phyloP scores from a whole-genome alignment of 2,113 vertebrate genomes.

The Electrona antarctica region DNA sequence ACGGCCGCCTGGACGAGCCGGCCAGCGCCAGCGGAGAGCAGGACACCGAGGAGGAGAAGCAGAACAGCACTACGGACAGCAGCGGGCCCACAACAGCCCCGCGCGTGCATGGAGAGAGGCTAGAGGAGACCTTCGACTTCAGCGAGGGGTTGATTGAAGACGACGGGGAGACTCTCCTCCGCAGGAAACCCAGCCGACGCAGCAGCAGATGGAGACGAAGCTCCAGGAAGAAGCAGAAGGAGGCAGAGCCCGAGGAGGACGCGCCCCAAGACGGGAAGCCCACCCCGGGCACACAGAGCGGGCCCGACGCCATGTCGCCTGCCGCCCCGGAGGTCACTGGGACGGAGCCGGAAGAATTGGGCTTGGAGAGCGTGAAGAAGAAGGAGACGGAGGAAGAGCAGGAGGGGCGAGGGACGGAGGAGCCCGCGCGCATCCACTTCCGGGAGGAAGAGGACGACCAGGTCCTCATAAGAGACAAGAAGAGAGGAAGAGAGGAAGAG shows the following conservation, averaged over 20 bases:
- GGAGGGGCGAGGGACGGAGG: slow-evolving; percentile 4
- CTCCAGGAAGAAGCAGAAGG: slow-evolving; percentile 68
- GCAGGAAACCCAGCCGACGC: slow-evolving; percentile 62
- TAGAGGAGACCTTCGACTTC: slow-evolving; percentile 58
- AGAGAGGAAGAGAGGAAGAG: slow-evolving; percentile 28
- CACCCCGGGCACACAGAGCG: neutral
- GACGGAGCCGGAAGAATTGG: slow-evolving; percentile 28
- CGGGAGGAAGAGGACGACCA: slow-evolving; percentile 35
- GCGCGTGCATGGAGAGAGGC: slow-evolving; percentile 19
- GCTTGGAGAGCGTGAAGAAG: slow-evolving; percentile 20
- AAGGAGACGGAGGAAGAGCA: slow-evolving; percentile 32
- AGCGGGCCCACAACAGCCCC: neutral
- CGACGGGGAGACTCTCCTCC: slow-evolving; percentile 70
- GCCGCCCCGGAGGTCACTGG: neutral
- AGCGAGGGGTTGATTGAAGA: slow-evolving; percentile 70
- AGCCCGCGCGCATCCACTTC: slow-evolving; percentile 38
- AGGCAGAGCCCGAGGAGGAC: slow-evolving; percentile 31
- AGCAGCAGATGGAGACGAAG: slow-evolving; percentile 76
- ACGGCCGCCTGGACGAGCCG: slow-evolving; percentile 76
- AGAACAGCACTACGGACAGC: neutral
- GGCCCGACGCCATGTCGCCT: neutral
- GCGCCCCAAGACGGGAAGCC: slow-evolving; percentile 16
- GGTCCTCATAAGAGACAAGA: slow-evolving; percentile 26
- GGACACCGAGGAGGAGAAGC: neutral
- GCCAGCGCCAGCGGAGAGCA: slow-evolving; percentile 38